A percentile compares a stretch with the other conserved stretches of the same genome.
Conservation (phyloP, 2,888 invertebrate species). For the Eubasilissa splendida region DNA sequence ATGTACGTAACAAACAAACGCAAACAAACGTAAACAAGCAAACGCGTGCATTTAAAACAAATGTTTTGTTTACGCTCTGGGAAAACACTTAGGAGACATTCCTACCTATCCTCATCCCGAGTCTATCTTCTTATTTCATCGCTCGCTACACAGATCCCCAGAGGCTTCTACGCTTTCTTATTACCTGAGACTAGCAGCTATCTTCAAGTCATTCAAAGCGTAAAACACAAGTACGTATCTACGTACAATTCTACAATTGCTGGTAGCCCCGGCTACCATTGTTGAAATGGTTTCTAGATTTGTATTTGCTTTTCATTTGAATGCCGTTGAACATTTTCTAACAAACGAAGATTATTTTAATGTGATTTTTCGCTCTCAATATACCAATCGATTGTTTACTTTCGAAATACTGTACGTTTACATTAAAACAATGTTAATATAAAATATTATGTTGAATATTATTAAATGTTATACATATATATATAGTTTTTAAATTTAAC, state of each 20-base stretch:
- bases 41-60: conserved; percentile 25
- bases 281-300: conserved; percentile 28
- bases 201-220: conserved; percentile 37
- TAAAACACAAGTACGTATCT: conserved; percentile 44
- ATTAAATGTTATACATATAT: no score
- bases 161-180: conserved; percentile 42
- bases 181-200: conserved; percentile 43
- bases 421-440: no score
- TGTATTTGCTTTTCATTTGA: conserved; percentile 2
- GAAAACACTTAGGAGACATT: conserved; percentile 34
- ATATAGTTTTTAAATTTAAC: no score
- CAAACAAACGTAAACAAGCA: conserved; percentile 2
- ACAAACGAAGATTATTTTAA: no score
- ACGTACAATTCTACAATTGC: conserved; percentile 28
- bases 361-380: no score
- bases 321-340: not conserved
- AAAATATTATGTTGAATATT: no score
- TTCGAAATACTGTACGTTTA: no score
- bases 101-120: conserved; percentile 44
- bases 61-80: conserved; percentile 49
- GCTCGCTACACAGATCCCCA: conserved; percentile 51
- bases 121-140: conserved; percentile 56
- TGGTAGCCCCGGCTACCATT: conserved; percentile 16
- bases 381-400: no score
- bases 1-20: not conserved